Percentiles rank a stretch among this genome's conserved stretches.
These are phyloP conservation scores for Electrona antarctica DNA, from an alignment of 2,113 vertebrate species.

Conservation along the genomic window DNA sequence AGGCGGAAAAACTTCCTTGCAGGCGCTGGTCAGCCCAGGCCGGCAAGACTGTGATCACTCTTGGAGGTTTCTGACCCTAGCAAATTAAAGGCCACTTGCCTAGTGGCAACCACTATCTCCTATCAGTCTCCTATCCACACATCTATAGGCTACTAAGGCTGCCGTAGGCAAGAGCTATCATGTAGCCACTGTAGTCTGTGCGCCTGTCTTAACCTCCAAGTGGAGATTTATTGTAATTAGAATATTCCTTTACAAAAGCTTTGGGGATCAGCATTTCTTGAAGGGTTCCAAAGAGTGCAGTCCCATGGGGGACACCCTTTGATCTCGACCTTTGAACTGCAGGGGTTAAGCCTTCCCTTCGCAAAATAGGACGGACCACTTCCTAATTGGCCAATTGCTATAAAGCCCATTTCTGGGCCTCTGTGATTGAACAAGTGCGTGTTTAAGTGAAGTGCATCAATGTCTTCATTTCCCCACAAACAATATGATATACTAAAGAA, in stretches of 20 bases:
- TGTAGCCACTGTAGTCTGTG: conserved; percentile 74
- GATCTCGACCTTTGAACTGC: conserved; percentile 78
- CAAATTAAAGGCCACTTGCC: conserved; percentile 71
- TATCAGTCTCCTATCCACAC: conserved; percentile 69
- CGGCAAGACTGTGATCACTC: conserved; percentile 70
- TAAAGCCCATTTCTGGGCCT: conserved; percentile 42
- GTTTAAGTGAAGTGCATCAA: conserved; percentile 25
- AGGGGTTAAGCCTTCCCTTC: conserved; percentile 78
- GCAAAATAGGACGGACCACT: conserved; percentile 78
- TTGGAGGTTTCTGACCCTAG: conserved; percentile 71
- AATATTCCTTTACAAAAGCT: conserved; percentile 81
- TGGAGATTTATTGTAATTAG: conserved; percentile 83
- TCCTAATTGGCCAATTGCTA: conserved; percentile 76
- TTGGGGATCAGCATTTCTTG: conserved; percentile 75
- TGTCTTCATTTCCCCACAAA: too few relatives aligned
- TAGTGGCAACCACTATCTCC: conserved; percentile 65
- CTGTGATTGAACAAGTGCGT: conserved; percentile 67
- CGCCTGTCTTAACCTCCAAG: conserved; percentile 68
- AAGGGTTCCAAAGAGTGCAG: conserved; percentile 56
- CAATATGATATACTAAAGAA: too few relatives aligned
- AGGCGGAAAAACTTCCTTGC: conserved; percentile 63
- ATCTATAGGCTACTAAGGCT: conserved; percentile 67
- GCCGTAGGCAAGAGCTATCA: conserved; percentile 68
- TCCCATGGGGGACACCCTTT: conserved; percentile 79
- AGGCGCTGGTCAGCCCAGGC: conserved; percentile 67